Conservation (phyloP, 2,888 invertebrate genomes). For the Sepioteuthis lessoniana region DNA sequence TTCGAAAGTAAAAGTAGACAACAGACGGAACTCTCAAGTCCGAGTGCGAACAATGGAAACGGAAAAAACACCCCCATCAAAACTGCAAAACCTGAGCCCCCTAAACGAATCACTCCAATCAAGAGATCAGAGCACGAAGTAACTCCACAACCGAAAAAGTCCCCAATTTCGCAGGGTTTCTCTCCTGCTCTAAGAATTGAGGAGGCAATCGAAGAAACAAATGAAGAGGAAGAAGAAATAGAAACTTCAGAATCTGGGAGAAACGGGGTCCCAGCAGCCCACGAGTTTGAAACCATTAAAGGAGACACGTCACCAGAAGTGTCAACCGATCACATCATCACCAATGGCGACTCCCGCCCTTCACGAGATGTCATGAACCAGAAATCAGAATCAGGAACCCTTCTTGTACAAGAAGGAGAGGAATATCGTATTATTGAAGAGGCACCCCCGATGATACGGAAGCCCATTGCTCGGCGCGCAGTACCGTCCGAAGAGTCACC, state of each 20-base stretch:
- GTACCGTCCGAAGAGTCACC: not conserved
- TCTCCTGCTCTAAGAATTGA: constrained; percentile 35
- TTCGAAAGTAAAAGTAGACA: constrained; percentile 60
- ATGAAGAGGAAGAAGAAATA: constrained; percentile 38
- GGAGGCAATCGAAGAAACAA: constrained; percentile 39
- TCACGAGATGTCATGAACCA: not conserved
- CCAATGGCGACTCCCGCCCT: not conserved
- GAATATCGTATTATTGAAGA: constrained; percentile 23
- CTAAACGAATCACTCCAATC: constrained; percentile 44
- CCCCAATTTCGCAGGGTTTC: constrained; percentile 37
- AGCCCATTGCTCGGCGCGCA: constrained; percentile 10
- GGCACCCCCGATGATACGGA: constrained; percentile 35
- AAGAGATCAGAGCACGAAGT: constrained; percentile 35
- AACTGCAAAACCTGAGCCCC: not conserved
- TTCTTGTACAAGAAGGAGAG: not conserved
- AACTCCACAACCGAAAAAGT: constrained; percentile 21
- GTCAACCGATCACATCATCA: not conserved
- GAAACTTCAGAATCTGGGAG: not conserved
- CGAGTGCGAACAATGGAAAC: constrained; percentile 23
- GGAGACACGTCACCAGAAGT: not conserved
- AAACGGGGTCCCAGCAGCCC: not conserved
- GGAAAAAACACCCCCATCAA: constrained; percentile 46
- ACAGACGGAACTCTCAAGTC: not conserved
- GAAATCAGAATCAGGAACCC: not conserved
- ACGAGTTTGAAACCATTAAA: not conserved